Percentiles rank a stretch among this genome's conserved stretches.
These are phyloP conservation scores for Xyrichtys novacula DNA, from an alignment of 2,797 vertebrate species.

Conservation along the genomic window DNA sequence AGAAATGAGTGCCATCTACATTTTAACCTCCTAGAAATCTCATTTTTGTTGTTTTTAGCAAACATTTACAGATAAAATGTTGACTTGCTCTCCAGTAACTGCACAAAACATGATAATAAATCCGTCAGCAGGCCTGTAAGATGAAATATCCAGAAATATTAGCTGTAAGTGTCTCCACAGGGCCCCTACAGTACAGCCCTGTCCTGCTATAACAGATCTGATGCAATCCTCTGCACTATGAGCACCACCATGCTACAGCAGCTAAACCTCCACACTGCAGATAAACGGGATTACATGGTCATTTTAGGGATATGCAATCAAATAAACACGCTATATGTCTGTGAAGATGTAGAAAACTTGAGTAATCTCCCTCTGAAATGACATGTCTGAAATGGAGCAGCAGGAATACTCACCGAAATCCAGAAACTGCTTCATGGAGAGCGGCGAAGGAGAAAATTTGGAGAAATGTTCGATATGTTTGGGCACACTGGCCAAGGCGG, in stretches of 20 bases:
- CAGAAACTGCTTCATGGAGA: slow-evolving; percentile 96
- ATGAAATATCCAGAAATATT: fast-evolving
- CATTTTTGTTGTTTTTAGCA: background rate
- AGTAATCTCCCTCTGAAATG: fast-evolving
- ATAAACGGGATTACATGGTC: fast-evolving
- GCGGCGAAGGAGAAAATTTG: slow-evolving; percentile 96
- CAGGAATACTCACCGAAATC: slow-evolving; percentile 90
- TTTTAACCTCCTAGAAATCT: background rate
- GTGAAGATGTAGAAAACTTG: fast-evolving
- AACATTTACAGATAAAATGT: background rate
- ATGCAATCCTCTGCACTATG: slow-evolving; percentile 59
- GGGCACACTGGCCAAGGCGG: slow-evolving; percentile 89
- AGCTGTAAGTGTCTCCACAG: background rate
- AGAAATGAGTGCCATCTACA: background rate
- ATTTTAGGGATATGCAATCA: fast-evolving
- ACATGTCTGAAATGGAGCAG: background rate
- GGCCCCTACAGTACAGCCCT: background rate
- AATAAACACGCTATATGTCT: fast-evolving
- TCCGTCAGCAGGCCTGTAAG: too few species aligned
- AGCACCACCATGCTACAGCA: slow-evolving; percentile 2
- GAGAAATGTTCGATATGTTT: slow-evolving; percentile 96
- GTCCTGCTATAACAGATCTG: slow-evolving; percentile 30
- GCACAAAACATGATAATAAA: background rate
- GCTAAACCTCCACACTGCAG: background rate
- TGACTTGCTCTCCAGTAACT: background rate